A percentile compares a stretch with the other conserved stretches of the same genome.
phyloP scores from a whole-genome alignment of 2,113 vertebrate genomes.

The Jacana jacana region DNA sequence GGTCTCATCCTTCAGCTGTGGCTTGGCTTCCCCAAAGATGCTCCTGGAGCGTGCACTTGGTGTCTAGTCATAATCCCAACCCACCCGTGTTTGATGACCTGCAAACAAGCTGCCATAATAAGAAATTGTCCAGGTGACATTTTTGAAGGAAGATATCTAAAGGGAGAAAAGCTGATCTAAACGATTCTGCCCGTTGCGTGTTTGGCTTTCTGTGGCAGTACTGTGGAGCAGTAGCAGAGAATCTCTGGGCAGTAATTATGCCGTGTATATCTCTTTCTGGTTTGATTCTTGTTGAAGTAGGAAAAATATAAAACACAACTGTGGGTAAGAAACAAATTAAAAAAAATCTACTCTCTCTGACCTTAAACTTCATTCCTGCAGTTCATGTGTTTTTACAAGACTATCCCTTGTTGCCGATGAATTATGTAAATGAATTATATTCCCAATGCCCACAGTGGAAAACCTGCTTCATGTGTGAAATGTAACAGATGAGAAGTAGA shows the following conservation, averaged over 20 bases:
- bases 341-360: not conserved
- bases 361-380: not conserved
- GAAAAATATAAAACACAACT: not conserved
- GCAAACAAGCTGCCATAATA: not conserved
- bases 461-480: conserved; percentile 3
- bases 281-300: not conserved
- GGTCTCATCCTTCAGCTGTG: not conserved
- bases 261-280: not conserved
- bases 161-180: not conserved
- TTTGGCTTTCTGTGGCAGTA: not conserved
- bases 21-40: not conserved
- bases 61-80: not conserved
- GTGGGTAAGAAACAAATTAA: not conserved
- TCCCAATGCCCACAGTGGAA: not conserved
- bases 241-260: not conserved
- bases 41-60: accelerated
- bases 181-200: not conserved
- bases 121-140: not conserved
- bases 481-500: not conserved
- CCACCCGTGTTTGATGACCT: accelerated
- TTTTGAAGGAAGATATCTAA: not conserved
- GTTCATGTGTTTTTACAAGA: not conserved
- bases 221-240: not conserved
- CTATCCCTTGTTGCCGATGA: not conserved
- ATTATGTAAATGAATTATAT: not conserved